phyloP scores from a whole-genome alignment of 2,113 vertebrate species.

The Cnemophilus loriae region DNA sequence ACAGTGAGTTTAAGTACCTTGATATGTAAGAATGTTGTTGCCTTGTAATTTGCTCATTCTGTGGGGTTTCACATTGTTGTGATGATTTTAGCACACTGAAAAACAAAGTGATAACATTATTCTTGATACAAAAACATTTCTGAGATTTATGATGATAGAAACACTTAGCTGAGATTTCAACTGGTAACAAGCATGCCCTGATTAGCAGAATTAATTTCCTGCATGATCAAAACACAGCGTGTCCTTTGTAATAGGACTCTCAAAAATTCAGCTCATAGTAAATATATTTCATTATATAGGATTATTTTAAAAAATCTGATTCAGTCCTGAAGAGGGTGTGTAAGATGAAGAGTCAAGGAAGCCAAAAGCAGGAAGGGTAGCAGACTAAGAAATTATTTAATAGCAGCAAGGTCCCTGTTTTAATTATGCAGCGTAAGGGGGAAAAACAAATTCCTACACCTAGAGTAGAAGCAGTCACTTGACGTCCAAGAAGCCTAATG shows the following conservation, averaged over 20 bases:
- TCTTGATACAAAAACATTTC: constrained; percentile 2
- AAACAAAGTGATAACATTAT: not conserved
- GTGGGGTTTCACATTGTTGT: not conserved
- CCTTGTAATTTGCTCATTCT: not conserved
- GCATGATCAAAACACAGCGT: not conserved
- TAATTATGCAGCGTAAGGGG: not conserved
- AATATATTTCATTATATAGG: not conserved
- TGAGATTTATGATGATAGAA: constrained; percentile 6
- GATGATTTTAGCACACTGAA: not conserved
- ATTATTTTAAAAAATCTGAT: not conserved
- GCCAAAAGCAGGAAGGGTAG: not conserved
- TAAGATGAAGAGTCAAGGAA: not conserved
- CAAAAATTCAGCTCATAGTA: not conserved
- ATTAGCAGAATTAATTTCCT: constrained; percentile 41
- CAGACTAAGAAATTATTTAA: not conserved
- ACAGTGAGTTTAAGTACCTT: not conserved
- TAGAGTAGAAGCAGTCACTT: not conserved
- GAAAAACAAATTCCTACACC: not conserved
- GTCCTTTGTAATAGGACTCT: not conserved
- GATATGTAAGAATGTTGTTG: not conserved
- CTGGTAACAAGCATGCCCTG: not conserved
- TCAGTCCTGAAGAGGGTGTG: not conserved
- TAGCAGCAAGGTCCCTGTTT: not conserved
- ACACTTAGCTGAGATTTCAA: not conserved
- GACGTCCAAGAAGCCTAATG: not conserved